Conservation (phyloP, 2,797 vertebrate species). For the Propithecus deckenii region DNA sequence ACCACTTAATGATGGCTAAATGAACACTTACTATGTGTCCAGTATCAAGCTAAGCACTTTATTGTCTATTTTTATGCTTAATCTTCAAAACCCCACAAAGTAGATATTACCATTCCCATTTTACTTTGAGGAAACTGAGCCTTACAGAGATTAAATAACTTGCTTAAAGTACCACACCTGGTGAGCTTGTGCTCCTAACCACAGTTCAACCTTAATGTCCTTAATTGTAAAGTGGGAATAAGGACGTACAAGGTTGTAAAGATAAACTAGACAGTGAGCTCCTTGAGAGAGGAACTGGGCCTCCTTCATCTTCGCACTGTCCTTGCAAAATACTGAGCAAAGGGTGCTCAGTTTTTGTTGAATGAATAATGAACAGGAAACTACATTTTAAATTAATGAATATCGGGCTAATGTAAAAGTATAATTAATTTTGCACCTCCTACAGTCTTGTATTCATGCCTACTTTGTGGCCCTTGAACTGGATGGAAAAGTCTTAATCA, state of each 20-base stretch:
- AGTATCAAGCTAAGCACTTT: neutral
- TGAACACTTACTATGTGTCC: neutral
- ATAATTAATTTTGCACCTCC: neutral
- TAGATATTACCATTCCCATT: neutral
- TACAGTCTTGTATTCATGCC: neutral
- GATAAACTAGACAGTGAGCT: neutral
- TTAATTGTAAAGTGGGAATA: neutral
- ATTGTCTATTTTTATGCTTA: neutral
- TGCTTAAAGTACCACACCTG: neutral
- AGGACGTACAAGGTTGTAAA: neutral
- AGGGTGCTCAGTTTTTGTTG: neutral
- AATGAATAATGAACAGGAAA: neutral
- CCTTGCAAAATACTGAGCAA: neutral
- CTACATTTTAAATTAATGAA: neutral
- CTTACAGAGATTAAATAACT: neutral
- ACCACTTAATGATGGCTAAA: neutral
- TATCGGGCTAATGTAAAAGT: neutral
- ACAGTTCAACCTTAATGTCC: neutral
- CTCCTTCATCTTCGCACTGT: neutral
- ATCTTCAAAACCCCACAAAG: neutral
- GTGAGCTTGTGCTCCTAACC: neutral
- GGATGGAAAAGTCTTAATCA: neutral
- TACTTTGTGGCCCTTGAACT: neutral
- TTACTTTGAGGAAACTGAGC: neutral
- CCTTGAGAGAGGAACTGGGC: neutral